A percentile compares a stretch with the other conserved stretches of the same genome.
phyloP scores from a whole-genome alignment of 2,888 invertebrate species.

The Heliconius hortense region DNA sequence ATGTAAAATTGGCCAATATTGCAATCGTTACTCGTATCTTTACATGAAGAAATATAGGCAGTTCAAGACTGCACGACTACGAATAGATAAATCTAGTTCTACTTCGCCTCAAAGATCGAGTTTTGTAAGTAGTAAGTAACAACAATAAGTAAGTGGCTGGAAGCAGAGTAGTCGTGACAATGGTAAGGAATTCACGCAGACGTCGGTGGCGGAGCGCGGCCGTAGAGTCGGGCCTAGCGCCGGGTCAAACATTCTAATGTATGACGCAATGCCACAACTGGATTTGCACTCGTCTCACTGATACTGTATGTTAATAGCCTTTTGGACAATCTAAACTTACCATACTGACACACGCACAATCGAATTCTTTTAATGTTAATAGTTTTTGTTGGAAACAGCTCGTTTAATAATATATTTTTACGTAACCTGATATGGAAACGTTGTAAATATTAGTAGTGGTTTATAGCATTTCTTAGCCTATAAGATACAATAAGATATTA shows the following conservation, averaged over 20 bases:
- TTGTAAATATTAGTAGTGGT: too few species aligned
- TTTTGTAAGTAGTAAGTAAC: slow-evolving; percentile 44
- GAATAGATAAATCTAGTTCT: slow-evolving; percentile 54
- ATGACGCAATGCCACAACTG: slow-evolving; percentile 74
- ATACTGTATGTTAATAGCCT: slow-evolving; percentile 54
- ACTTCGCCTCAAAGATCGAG: slow-evolving; percentile 30
- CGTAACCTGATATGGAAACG: neutral
- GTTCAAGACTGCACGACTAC: slow-evolving; percentile 12
- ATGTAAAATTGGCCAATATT: slow-evolving; percentile 1
- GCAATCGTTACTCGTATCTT: slow-evolving; percentile 10
- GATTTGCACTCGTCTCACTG: slow-evolving; percentile 74
- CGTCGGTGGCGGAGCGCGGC: slow-evolving; percentile 53
- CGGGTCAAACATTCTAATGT: slow-evolving; percentile 78
- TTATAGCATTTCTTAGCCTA: too few species aligned
- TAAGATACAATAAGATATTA: neutral
- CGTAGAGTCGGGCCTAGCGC: slow-evolving; percentile 50
- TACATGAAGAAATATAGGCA: slow-evolving; percentile 11
- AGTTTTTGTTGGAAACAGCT: neutral
- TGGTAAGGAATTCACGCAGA: slow-evolving; percentile 62
- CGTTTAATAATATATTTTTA: slow-evolving; percentile 1
- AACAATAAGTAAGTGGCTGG: slow-evolving; percentile 44
- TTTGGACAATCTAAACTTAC: slow-evolving; percentile 40
- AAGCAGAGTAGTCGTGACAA: slow-evolving; percentile 63
- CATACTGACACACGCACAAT: slow-evolving; percentile 12
- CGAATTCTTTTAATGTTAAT: slow-evolving; percentile 21